Percentiles rank a stretch among this genome's conserved stretches.
phyloP scores from a whole-genome alignment of 2,113 vertebrate species.

The Aldabrachelys gigantea region DNA sequence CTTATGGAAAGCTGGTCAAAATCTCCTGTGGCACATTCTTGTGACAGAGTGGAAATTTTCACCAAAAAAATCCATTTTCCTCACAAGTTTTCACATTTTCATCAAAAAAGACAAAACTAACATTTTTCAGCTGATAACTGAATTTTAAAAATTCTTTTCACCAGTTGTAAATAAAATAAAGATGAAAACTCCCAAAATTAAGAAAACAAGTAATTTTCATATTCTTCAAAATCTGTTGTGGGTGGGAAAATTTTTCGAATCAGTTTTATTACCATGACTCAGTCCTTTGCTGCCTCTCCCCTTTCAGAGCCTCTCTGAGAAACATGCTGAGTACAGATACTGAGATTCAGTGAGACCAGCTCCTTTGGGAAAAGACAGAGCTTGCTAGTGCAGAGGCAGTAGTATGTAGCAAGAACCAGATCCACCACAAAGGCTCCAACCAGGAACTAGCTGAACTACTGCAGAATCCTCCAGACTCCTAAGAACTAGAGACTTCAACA shows the following conservation, averaged over 20 bases:
- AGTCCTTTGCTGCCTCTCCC: not conserved
- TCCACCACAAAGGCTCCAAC: rapidly evolving
- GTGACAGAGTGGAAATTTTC: not conserved
- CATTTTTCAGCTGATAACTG: not conserved
- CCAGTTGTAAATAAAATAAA: not conserved
- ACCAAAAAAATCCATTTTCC: not conserved
- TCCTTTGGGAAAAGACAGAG: not conserved
- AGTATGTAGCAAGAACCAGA: not conserved
- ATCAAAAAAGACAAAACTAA: not conserved
- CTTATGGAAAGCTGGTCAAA: not conserved
- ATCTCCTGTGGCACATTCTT: not conserved
- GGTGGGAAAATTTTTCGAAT: not conserved
- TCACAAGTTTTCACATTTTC: not conserved
- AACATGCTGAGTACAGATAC: not conserved
- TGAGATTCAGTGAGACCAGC: not conserved
- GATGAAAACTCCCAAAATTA: not conserved
- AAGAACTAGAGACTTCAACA: not conserved
- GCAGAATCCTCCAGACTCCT: not conserved
- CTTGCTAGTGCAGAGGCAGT: not conserved
- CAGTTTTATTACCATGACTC: not conserved
- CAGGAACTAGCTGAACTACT: slow-evolving; percentile 3
- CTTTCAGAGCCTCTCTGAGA: not conserved
- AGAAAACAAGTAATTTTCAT: not conserved
- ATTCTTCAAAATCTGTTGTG: not conserved
- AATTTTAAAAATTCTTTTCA: not conserved